Percentiles rank a stretch among this genome's conserved stretches.
phyloP scores from a whole-genome alignment of 2,113 vertebrate genomes.

The Boleophthalmus pectinirostris region DNA sequence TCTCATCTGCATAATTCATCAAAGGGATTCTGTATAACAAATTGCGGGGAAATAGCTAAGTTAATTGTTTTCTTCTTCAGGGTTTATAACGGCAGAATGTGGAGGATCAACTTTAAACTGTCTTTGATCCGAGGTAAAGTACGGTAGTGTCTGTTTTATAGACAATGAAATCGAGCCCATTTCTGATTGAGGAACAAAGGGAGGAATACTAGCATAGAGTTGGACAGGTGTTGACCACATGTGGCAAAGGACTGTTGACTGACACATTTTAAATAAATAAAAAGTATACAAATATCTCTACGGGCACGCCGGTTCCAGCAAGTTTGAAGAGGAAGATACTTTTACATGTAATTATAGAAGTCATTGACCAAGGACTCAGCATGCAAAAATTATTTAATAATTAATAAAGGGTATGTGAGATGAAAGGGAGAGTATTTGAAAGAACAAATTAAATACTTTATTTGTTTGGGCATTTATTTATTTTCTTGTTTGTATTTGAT shows the following conservation, averaged over 20 bases:
- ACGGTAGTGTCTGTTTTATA: slow-evolving; percentile 9
- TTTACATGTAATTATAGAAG: background rate
- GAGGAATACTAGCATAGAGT: background rate
- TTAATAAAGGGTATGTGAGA: background rate
- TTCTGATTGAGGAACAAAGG: slow-evolving; percentile 5
- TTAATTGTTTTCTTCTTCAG: background rate
- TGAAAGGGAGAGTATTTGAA: background rate
- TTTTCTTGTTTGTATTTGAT: background rate
- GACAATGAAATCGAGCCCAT: background rate
- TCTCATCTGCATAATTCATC: slow-evolving; percentile 31
- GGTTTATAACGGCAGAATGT: background rate
- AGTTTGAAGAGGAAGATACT: background rate
- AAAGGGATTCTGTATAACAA: slow-evolving; percentile 17
- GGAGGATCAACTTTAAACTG: background rate
- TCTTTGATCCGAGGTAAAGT: background rate
- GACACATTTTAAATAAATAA: background rate
- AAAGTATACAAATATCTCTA: background rate
- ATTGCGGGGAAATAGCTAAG: background rate
- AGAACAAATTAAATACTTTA: background rate
- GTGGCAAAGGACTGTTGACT: no score
- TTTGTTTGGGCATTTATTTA: background rate
- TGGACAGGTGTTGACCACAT: background rate
- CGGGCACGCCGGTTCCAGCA: background rate
- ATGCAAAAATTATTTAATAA: no score
- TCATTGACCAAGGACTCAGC: background rate